phyloP scores from a whole-genome alignment of 2,113 vertebrate species.

The Fulmarus glacialis region DNA sequence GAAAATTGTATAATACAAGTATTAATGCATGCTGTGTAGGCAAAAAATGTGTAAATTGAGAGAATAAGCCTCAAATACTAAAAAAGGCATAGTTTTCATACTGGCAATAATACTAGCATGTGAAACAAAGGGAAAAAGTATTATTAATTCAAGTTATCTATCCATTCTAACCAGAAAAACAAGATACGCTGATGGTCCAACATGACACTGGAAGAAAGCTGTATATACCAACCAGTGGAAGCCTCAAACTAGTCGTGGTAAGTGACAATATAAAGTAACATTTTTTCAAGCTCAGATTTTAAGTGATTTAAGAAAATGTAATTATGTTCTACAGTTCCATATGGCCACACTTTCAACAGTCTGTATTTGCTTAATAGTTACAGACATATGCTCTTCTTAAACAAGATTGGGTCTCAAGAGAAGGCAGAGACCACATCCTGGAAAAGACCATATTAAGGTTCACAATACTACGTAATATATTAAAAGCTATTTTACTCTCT shows the following conservation, averaged over 20 bases:
- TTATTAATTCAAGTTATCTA: not conserved
- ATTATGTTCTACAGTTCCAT: not conserved
- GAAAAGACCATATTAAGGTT: not conserved
- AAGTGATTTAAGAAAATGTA: not conserved
- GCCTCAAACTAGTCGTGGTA: not conserved
- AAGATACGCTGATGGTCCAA: not conserved
- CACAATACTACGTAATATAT: not conserved
- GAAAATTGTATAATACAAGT: not conserved
- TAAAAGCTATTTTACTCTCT: not conserved
- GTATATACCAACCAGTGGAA: not conserved
- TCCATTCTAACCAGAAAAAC: not conserved
- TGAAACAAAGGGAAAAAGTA: not conserved
- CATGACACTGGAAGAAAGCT: not conserved
- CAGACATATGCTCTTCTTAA: not conserved
- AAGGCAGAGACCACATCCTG: not conserved
- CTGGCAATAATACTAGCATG: not conserved
- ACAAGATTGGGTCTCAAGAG: not conserved
- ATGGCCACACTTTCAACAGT: not conserved
- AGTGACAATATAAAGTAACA: not conserved
- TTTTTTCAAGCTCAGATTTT: not conserved
- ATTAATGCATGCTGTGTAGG: not conserved
- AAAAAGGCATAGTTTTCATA: not conserved
- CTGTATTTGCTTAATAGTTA: not conserved
- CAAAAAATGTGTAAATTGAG: accelerated
- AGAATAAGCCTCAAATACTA: not conserved